phyloP scores from a whole-genome alignment of 2,113 vertebrate species.

The Ptilonorhynchus violaceus region DNA sequence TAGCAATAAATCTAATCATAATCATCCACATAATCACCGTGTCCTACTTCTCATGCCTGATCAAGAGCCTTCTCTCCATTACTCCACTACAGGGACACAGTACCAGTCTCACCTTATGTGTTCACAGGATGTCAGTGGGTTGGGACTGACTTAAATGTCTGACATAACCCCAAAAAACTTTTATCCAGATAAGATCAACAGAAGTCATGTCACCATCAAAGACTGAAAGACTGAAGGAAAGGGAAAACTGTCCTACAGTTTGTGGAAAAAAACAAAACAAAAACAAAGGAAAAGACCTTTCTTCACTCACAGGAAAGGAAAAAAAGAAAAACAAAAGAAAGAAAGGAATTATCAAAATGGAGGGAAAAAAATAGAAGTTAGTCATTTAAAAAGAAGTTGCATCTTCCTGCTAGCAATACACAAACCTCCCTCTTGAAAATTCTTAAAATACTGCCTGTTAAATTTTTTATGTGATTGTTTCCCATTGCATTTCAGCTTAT shows the following conservation, averaged over 20 bases:
- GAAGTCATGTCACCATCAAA: neutral
- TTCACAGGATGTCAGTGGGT: neutral
- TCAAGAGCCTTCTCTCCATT: accelerated
- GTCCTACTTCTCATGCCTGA: neutral
- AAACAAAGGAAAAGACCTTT: neutral
- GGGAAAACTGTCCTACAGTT: neutral
- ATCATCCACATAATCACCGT: neutral
- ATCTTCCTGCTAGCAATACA: neutral
- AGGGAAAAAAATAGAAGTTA: neutral
- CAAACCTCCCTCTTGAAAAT: neutral
- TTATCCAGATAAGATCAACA: neutral
- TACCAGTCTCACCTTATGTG: neutral
- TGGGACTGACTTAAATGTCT: neutral
- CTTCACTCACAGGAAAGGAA: neutral
- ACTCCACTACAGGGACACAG: neutral
- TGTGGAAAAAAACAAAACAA: neutral
- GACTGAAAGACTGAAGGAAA: neutral
- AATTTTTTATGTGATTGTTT: neutral
- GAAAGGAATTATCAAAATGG: neutral
- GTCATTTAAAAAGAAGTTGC: neutral
- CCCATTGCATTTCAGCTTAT: neutral
- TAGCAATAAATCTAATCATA: neutral
- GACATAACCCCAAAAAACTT: neutral
- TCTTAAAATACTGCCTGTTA: neutral
- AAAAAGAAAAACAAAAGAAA: accelerated